These are phyloP conservation scores for Marisa cornuarietis DNA, from an alignment of 1,140 invertebrate species.

Conservation along the genomic window DNA sequence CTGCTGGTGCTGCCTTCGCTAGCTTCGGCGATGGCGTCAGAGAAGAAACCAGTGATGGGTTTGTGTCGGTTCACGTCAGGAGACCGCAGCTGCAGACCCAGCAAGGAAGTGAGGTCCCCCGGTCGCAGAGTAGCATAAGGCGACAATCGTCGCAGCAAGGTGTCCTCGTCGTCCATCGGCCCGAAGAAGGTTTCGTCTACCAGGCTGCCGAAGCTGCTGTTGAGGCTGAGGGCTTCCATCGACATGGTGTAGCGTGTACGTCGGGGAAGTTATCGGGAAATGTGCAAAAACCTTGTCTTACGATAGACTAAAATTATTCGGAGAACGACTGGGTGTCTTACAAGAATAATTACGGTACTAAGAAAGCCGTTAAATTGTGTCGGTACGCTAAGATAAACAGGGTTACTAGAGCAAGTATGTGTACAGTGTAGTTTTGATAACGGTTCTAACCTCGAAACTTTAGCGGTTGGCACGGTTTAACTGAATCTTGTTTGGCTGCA, in stretches of 20 bases:
- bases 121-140: slow-evolving; percentile 35
- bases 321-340: too few species aligned
- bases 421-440: neutral
- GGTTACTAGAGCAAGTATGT: neutral
- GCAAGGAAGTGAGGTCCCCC: slow-evolving; percentile 27
- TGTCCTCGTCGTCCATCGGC: slow-evolving; percentile 19
- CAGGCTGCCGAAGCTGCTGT: slow-evolving; percentile 21
- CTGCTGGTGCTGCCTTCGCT: neutral
- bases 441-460: neutral
- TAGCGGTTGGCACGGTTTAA: neutral
- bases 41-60: neutral
- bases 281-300: neutral
- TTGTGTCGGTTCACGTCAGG: neutral
- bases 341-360: neutral
- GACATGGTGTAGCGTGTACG: neutral
- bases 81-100: neutral
- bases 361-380: neutral
- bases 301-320: neutral
- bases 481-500: neutral
- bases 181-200: slow-evolving; percentile 19
- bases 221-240: slow-evolving; percentile 17
- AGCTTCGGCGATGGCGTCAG: slow-evolving; percentile 15
- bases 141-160: slow-evolving; percentile 26
- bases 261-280: neutral
- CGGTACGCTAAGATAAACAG: neutral